Conservation (phyloP, 1,140 invertebrate genomes). For the Eriocheir sinensis region DNA sequence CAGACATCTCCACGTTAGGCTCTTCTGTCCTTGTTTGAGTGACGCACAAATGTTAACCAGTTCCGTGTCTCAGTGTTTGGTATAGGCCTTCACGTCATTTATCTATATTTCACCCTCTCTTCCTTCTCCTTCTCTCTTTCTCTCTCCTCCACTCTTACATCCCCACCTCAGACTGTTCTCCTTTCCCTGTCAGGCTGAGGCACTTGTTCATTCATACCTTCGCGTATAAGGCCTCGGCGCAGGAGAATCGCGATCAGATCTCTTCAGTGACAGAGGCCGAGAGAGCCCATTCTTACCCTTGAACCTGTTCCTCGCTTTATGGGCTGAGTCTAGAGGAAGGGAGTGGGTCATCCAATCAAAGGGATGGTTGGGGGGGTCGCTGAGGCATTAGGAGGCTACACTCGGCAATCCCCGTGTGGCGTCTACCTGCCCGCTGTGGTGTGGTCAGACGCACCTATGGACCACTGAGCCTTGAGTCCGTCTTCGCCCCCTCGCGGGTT, state of each 20-base stretch:
- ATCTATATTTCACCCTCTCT: background rate
- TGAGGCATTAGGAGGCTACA: background rate
- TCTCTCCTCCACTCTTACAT: conserved; percentile 9
- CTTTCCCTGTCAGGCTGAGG: conserved; percentile 18
- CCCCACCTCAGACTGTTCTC: conserved; percentile 20
- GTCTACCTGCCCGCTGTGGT: background rate
- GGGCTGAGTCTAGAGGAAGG: conserved; percentile 47
- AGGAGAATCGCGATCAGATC: conserved; percentile 37
- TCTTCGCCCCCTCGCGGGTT: background rate
- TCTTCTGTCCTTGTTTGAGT: no score
- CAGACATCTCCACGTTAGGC: no score
- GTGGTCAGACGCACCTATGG: background rate
- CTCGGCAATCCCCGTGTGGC: background rate
- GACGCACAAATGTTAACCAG: no score
- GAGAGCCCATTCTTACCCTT: conserved; percentile 51
- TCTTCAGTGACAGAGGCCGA: conserved; percentile 61
- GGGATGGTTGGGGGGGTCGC: conserved; percentile 35
- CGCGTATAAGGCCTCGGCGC: background rate
- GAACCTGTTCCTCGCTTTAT: conserved; percentile 65
- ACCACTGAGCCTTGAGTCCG: background rate
- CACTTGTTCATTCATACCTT: conserved; percentile 54
- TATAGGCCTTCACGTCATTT: background rate
- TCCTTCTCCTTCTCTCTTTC: no score
- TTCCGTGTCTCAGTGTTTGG: background rate
- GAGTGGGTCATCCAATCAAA: conserved; percentile 69